A percentile compares a stretch with the other conserved stretches of the same genome.
These are phyloP conservation scores for Notolabrus celidotus DNA, from an alignment of 2,797 vertebrate species.

Conservation along the genomic window DNA sequence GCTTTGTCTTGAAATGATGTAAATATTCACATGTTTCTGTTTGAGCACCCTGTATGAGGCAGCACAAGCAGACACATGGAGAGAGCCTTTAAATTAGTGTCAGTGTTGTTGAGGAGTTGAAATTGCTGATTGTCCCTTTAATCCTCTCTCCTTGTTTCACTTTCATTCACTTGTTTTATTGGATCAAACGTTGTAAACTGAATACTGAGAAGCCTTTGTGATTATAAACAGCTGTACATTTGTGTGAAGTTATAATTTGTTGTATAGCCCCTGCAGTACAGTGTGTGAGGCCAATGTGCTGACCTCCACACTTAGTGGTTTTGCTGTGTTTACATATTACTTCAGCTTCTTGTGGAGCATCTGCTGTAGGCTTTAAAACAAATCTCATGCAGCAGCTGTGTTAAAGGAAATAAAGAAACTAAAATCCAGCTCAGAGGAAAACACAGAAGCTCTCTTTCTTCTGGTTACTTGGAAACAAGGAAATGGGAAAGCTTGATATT, in stretches of 20 bases:
- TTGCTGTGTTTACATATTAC: conserved; percentile 14
- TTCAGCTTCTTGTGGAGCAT: conserved; percentile 41
- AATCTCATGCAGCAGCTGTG: conserved; percentile 31
- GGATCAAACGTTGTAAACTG: not conserved
- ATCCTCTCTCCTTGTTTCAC: too few relatives aligned
- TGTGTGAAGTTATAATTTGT: conserved; percentile 41
- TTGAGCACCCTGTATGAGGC: too few relatives aligned
- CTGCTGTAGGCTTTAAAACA: conserved; percentile 20
- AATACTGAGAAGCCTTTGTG: conserved; percentile 38
- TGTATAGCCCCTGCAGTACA: conserved; percentile 29
- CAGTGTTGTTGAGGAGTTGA: too few relatives aligned
- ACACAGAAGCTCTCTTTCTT: conserved; percentile 1
- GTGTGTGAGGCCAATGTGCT: conserved; percentile 17
- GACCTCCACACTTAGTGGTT: conserved; percentile 19
- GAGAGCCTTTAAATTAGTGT: too few relatives aligned
- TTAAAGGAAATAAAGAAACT: conserved; percentile 43
- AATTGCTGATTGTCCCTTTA: too few relatives aligned
- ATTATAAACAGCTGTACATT: conserved; percentile 36
- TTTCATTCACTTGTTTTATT: too few relatives aligned
- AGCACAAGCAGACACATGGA: too few relatives aligned
- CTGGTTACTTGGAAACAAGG: conserved; percentile 34
- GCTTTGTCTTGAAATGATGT: too few relatives aligned
- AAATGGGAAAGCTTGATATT: conserved; percentile 24
- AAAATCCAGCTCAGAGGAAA: conserved; percentile 38
- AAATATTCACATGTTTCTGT: too few relatives aligned